These are phyloP conservation scores for Ophion ventricosus DNA, from an alignment of 2,888 invertebrate genomes.

Conservation along the genomic window DNA sequence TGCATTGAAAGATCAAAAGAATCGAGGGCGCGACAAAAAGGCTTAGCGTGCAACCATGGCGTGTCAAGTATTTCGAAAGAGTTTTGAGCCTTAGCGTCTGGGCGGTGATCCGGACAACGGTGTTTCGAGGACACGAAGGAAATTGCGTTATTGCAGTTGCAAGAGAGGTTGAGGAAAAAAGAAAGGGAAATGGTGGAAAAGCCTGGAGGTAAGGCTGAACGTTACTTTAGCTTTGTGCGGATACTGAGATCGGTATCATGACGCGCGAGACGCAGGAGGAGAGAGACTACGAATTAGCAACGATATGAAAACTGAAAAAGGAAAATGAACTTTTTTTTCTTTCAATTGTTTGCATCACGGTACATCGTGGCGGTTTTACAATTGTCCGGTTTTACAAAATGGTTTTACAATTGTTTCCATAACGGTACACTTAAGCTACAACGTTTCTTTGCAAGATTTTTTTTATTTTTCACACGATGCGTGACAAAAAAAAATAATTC, in stretches of 20 bases:
- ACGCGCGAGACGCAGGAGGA: neutral
- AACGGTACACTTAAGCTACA: too few relatives aligned
- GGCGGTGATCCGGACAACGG: constrained; percentile 33
- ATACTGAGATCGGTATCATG: constrained; percentile 45
- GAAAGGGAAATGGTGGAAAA: constrained; percentile 60
- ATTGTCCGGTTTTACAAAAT: too few relatives aligned
- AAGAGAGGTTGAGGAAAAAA: constrained; percentile 60
- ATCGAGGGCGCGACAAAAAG: constrained; percentile 50
- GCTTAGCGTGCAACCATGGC: constrained; percentile 43
- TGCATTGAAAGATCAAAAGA: neutral
- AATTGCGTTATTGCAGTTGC: constrained; percentile 62
- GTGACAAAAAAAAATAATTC: too few relatives aligned
- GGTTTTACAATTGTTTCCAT: too few relatives aligned
- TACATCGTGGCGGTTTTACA: neutral
- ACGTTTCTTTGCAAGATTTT: too few relatives aligned
- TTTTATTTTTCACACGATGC: too few relatives aligned
- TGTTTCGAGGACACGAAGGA: constrained; percentile 58
- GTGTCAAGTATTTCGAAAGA: constrained; percentile 50
- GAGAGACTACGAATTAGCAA: constrained; percentile 10
- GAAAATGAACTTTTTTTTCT: constrained; percentile 40
- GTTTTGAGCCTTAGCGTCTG: constrained; percentile 29
- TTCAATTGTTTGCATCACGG: constrained; percentile 43
- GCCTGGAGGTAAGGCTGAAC: constrained; percentile 19
- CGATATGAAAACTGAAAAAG: constrained; percentile 39
- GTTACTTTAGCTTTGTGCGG: neutral